Base-by-base conservation (phyloP, 2,113 vertebrate genomes). In the Pollachius pollachius region DNA sequence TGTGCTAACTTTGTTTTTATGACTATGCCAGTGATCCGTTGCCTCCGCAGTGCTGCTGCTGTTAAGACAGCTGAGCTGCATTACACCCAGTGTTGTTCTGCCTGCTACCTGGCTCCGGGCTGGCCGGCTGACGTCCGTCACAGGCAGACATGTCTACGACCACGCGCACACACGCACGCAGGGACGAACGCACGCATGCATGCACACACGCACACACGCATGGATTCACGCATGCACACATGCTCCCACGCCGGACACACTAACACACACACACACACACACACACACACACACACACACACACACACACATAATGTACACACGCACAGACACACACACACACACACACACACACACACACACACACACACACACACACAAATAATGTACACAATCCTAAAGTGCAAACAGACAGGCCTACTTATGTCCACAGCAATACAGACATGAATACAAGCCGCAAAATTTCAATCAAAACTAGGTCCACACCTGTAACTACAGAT, bases 61-160 rank as follows among this genome's bases (percentile, higher is more conserved):
- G 87, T 92, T 90, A 91, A 87, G 87, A 91, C 92, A 92, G 92
- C 89, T 91, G 91, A 91, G 85, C 75, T 73, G 79, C 81, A 91
- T 91, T 91, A 90, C 62, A 34, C 64, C 48, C 64, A 66, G 67
- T 89, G 84, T 85, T 89, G 83, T 88, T 91, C 73, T 82, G 80
- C 76, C 61, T 79, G 69, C 78, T 85, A 87, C 88, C 82, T 84
- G 77, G 68, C 83, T 90, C 76, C 75, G 78, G 89, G 84, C 84
- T 74, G 52, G 77, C 69, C 79, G 82, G 78, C 73, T 67, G 54
- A 69, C 71, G 58, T 48, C 69, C 34, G 73, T 69, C 67, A 57
- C 54, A 77, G 3, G 65, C 60, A 3, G 62, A 77, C 64, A 64
- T 17, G 70, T 57, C 30, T 17, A 15, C 62, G 17, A 23, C 16